phyloP scores from a whole-genome alignment of 2,797 vertebrate genomes.

The Kryptopterus vitreolus region DNA sequence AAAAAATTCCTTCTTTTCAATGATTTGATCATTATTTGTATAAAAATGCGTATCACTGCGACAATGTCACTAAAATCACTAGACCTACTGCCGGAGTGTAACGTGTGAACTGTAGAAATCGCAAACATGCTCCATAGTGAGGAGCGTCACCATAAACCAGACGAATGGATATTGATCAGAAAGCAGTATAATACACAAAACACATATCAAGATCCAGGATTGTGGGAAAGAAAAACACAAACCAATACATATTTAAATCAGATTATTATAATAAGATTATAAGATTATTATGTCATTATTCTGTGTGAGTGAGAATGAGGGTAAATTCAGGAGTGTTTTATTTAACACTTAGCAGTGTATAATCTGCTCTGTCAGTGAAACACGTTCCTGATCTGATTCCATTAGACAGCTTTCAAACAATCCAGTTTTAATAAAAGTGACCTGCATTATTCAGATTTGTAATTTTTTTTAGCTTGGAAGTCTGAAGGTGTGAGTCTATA shows the following conservation, averaged over 20 bases:
- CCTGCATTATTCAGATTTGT: too few species aligned
- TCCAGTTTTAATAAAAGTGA: background rate
- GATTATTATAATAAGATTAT: too few species aligned
- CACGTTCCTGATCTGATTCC: too few species aligned
- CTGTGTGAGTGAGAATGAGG: background rate
- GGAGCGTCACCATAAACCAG: background rate
- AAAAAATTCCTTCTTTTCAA: background rate
- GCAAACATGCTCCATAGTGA: background rate
- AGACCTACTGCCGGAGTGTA: background rate
- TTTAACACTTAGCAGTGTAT: background rate
- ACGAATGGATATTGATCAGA: background rate
- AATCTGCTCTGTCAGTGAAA: background rate
- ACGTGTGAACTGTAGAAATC: background rate
- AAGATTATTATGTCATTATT: too few species aligned
- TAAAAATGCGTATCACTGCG: background rate
- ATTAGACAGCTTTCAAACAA: background rate
- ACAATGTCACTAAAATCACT: background rate
- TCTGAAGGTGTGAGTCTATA: background rate
- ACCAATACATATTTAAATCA: background rate
- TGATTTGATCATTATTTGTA: background rate
- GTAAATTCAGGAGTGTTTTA: background rate
- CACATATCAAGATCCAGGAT: background rate
- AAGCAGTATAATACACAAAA: background rate
- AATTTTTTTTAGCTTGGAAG: background rate
- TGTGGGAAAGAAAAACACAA: background rate